Evolutionary conservation across 2,797 vertebrate genomes (phyloP), one percentile per base, ranked within the genome.

Genomic region (Ibycter americanus): DNA sequence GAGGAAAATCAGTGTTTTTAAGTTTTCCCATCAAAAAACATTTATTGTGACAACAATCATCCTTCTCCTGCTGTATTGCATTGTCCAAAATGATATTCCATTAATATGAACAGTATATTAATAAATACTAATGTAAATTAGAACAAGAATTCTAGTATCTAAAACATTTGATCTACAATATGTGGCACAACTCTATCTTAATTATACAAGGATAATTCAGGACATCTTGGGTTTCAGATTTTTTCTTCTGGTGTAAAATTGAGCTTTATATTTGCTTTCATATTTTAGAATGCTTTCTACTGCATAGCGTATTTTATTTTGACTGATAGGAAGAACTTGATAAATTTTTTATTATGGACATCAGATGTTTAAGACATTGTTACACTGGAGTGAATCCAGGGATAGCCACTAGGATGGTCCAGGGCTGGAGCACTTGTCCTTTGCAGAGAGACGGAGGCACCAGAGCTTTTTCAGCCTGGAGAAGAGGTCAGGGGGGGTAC

Each of bases 401-500:
- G 13, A 78, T 6, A 68, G 3, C 7, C 20, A 44, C 15, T 13
- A 54, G 15, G 27, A 52, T 29, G 4, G 12, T 29, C 11, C 21
- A 67, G 44, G 15, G 12, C 12, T 63, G 44, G 19, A 85, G 10
- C 25, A 22, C 3, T 56, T 66, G 9, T 29, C 15, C 51, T 46
- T 32, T 85, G 18, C 61, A 16, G 34, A 29, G 8, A 47, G 3
- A 40, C 0, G 15, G 32, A 70, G 14, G 4, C 29, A 80, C 5
- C 4, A 32, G 19, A 8, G 6, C 11, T 54, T 67, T 59, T 78
- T 47, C 52, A 59, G 9, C 12, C 44, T 40, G 38, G 12, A 66
- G 51, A 51, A 93, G 27, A 32, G 1, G 6, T 42, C 1, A 0
- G 42, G 17, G 56, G 71, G 3, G 3, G 3, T 4, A 36, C 6